Evolutionary conservation across 2,888 invertebrate species (phyloP).

Genomic region (Hypena proboscidalis): DNA sequence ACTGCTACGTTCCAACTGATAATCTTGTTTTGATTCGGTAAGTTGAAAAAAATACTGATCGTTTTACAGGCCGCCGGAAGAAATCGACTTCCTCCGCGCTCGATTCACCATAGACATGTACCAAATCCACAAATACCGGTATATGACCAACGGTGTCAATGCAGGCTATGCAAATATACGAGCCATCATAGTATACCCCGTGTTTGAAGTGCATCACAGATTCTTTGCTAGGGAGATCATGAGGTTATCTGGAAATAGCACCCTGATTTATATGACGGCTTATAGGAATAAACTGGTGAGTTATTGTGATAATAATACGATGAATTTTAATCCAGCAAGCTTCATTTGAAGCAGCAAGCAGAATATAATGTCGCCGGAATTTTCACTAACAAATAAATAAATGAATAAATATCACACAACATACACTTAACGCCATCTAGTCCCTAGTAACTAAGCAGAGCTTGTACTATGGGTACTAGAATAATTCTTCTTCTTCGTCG

Average conservation of each 20-base stretch:
- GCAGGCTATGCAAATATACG: constrained; percentile 60
- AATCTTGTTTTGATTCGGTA: too few relatives aligned
- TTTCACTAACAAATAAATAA: too few relatives aligned
- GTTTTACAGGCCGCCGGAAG: constrained; percentile 64
- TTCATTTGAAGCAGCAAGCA: too few relatives aligned
- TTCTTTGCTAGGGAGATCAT: constrained; percentile 87
- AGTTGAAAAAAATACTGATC: too few relatives aligned
- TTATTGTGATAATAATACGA: not conserved
- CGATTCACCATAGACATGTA: constrained; percentile 64
- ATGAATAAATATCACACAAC: too few relatives aligned
- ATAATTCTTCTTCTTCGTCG: too few relatives aligned
- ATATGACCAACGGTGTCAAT: constrained; percentile 41
- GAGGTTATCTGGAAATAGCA: constrained; percentile 77
- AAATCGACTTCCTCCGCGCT: constrained; percentile 61
- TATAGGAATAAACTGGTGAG: constrained; percentile 75
- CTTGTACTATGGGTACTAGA: too few relatives aligned
- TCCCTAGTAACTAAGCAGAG: too few relatives aligned
- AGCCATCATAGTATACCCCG: constrained; percentile 78
- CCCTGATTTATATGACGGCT: constrained; percentile 69
- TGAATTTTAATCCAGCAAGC: too few relatives aligned
- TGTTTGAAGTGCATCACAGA: constrained; percentile 83
- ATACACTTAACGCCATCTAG: too few relatives aligned
- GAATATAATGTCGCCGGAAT: too few relatives aligned
- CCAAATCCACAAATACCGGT: constrained; percentile 66
- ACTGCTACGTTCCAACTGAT: too few relatives aligned